Conservation (phyloP, 2,113 vertebrate genomes). For the Pelusios castaneus region DNA sequence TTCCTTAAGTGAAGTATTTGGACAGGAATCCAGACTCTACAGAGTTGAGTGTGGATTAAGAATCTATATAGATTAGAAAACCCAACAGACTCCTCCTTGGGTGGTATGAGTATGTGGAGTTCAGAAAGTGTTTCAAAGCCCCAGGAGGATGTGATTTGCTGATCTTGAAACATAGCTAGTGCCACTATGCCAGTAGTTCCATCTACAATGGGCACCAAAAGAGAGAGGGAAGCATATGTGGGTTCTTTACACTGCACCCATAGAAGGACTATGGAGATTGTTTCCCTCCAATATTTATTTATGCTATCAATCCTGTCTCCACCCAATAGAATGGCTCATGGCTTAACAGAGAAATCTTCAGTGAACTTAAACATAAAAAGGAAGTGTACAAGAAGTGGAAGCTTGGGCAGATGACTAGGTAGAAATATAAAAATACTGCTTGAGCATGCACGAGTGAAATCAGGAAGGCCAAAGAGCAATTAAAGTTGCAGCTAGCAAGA, state of each 20-base stretch:
- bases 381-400: too few relatives aligned
- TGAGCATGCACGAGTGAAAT: too few relatives aligned
- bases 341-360: too few relatives aligned
- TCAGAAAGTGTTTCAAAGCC: background rate
- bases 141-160: accelerated
- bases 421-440: too few relatives aligned
- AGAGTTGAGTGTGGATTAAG: background rate
- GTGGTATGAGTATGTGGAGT: background rate
- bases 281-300: background rate
- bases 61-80: background rate
- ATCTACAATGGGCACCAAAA: background rate
- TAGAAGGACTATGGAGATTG: background rate
- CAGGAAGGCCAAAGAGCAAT: too few relatives aligned
- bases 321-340: too few relatives aligned
- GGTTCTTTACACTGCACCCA: background rate
- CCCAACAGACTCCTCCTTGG: background rate
- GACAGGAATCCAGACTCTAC: background rate
- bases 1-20: background rate
- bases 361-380: too few relatives aligned
- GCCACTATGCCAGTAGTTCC: accelerated
- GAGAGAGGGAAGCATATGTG: accelerated
- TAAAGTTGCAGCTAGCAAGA: too few relatives aligned
- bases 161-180: background rate
- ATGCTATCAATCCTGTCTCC: background rate
- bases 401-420: too few relatives aligned